A percentile compares a stretch with the other conserved stretches of the same genome.
These are phyloP conservation scores for Noctuana brunneofusca DNA, from an alignment of 2,888 invertebrate genomes.

Conservation along the genomic window DNA sequence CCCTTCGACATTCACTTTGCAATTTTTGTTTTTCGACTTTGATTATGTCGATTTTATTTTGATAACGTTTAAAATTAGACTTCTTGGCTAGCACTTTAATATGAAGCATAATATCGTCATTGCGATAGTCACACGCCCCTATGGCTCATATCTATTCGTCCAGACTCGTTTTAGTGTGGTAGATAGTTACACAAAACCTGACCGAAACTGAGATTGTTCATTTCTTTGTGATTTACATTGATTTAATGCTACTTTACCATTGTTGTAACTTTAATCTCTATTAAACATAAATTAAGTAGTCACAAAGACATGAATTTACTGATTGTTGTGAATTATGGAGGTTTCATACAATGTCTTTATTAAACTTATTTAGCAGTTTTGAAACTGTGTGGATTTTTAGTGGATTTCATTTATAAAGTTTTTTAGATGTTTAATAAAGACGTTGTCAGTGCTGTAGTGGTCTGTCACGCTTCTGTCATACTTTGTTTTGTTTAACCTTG, in stretches of 20 bases:
- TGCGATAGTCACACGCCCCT: constrained; percentile 23
- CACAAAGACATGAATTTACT: constrained; percentile 66
- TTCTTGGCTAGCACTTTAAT: constrained; percentile 26
- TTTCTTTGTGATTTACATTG: constrained; percentile 60
- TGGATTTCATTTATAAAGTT: background rate
- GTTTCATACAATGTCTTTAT: constrained; percentile 64
- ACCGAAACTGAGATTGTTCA: constrained; percentile 77
- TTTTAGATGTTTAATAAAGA: constrained; percentile 50
- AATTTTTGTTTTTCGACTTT: constrained; percentile 34
- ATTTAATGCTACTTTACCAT: constrained; percentile 32
- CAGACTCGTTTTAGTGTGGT: constrained; percentile 45
- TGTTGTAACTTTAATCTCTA: constrained; percentile 32
- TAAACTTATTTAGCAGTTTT: background rate
- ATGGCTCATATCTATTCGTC: constrained; percentile 19
- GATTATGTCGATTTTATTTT: constrained; percentile 29
- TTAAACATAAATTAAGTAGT: constrained; percentile 21
- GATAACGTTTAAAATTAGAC: constrained; percentile 13
- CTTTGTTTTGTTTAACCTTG: constrained; percentile 78
- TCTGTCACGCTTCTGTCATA: constrained; percentile 72
- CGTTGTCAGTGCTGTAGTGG: constrained; percentile 58
- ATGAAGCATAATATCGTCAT: constrained; percentile 29
- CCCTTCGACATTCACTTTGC: constrained; percentile 42
- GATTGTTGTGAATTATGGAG: constrained; percentile 64
- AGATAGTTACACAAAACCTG: constrained; percentile 62
- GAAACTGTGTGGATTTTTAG: constrained; percentile 10